These are phyloP conservation scores for Patella caerulea DNA, from an alignment of 2,888 invertebrate genomes.

Conservation along the genomic window DNA sequence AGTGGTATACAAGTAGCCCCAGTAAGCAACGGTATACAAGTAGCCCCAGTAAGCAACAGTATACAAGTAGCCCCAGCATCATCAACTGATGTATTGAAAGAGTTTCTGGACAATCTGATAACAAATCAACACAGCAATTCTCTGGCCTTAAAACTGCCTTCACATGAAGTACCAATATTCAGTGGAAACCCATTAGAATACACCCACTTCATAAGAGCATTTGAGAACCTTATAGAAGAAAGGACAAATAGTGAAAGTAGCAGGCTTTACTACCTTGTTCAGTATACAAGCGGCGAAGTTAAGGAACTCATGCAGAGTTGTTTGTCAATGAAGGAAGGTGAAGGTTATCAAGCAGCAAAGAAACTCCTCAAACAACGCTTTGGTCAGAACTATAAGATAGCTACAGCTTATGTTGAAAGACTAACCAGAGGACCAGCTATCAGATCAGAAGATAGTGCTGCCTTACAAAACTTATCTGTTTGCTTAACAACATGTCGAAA, in stretches of 20 bases:
- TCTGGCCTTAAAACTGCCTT: not conserved
- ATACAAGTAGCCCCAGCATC: too few species aligned
- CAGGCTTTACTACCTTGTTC: not conserved
- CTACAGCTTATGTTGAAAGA: not conserved
- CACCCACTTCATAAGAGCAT: not conserved
- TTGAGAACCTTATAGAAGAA: not conserved
- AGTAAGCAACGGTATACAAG: too few species aligned
- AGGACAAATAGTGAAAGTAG: not conserved
- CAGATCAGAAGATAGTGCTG: not conserved
- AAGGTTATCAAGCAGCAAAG: not conserved
- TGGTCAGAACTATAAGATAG: not conserved
- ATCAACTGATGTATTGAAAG: too few species aligned
- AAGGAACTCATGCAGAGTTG: not conserved
- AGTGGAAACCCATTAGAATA: not conserved
- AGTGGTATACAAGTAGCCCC: too few species aligned
- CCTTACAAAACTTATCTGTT: not conserved
- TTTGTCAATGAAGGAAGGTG: not conserved
- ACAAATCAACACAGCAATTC: not conserved
- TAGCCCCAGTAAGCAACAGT: too few species aligned
- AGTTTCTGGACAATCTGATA: not conserved
- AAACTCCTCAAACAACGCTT: not conserved
- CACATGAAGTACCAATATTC: not conserved
- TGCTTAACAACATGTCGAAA: not conserved
- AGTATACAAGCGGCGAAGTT: not conserved
- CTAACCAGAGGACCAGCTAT: not conserved